Conservation (phyloP, 1,140 invertebrate species). For the Myzus persicae region DNA sequence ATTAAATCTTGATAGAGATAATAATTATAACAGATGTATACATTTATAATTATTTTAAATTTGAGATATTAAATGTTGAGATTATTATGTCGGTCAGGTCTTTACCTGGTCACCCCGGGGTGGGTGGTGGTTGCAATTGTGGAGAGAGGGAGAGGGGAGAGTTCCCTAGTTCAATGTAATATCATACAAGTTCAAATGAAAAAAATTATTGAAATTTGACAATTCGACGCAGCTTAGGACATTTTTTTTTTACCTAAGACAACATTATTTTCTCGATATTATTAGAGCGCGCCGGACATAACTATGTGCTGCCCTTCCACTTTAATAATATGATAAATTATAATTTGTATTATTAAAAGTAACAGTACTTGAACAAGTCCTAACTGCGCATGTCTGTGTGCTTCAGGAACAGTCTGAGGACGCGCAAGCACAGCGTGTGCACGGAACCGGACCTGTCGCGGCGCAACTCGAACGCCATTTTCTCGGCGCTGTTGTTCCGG, state of each 20-base stretch:
- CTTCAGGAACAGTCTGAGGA: constrained; percentile 67
- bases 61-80: too few relatives aligned
- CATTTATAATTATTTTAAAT: too few relatives aligned
- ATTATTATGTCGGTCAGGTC: too few relatives aligned
- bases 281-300: not conserved
- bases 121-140: not conserved
- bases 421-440: constrained; percentile 68
- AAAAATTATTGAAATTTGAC: not conserved
- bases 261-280: not conserved
- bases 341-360: too few relatives aligned
- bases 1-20: too few relatives aligned
- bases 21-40: too few relatives aligned
- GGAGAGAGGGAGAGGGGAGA: too few relatives aligned
- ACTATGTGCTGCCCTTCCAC: not conserved
- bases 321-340: not conserved
- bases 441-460: constrained; percentile 62
- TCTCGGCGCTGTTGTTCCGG: constrained; percentile 65
- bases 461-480: constrained; percentile 60
- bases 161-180: not conserved
- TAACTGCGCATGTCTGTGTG: not conserved
- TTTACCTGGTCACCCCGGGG: too few relatives aligned
- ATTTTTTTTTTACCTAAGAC: not conserved
- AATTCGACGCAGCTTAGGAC: not conserved
- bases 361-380: not conserved
- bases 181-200: not conserved